Evolutionary conservation across 2,797 vertebrate genomes (phyloP), one percentile per base, ranked within the genome.

Genomic region (Enteromius radiatus): DNA sequence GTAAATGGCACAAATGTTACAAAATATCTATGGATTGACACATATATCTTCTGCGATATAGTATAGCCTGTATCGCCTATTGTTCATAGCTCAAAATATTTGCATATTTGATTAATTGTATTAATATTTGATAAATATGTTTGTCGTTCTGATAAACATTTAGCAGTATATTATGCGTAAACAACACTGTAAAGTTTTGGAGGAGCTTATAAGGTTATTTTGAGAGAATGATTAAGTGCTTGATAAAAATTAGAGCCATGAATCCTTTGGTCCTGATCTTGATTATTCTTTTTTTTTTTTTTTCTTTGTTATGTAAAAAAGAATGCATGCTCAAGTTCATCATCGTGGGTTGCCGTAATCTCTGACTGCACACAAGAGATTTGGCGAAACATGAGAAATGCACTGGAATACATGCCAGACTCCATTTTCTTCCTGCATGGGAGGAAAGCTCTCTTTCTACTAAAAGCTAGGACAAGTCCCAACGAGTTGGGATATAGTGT

Each of bases 401-500:
- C 9, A 3, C 19, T 81, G 68, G 14, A 81, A 64, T 15, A 64
- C 6, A 36, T n/a, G 10, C 54, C 28, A 64, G 43, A 17, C 43
- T 71, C 38, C 28, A 41, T 81, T 81, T 81, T 74, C 56, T 10
- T 45, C 19, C 15, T 41, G 43, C 43, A 45, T 45, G 21, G 17
- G 80, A 41, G 5, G 10, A 81, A 73, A 81, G 59, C 36, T 19
- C 23, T 36, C 64, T 83, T 77, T 56, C 38, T 15, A n/a, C 49
- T 79, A n/a, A 12, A 79, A 79, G 31, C 15, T 41, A 59, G 33
- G 74, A 47, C 81, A 83, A 77, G 81, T 70, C 81, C 28, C 28
- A 45, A 70, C 81, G 31, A 41, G 81, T 83, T 23, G 41, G 4
- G 14, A 28, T 70, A 41, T 15, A 19, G 74, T 26, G 74, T 63